Evolutionary conservation across 37 sponge, comb jelly and placozoan genomes (phyloP), one percentile per base, ranked within the genome.

Genomic region (Ianthella basta): DNA sequence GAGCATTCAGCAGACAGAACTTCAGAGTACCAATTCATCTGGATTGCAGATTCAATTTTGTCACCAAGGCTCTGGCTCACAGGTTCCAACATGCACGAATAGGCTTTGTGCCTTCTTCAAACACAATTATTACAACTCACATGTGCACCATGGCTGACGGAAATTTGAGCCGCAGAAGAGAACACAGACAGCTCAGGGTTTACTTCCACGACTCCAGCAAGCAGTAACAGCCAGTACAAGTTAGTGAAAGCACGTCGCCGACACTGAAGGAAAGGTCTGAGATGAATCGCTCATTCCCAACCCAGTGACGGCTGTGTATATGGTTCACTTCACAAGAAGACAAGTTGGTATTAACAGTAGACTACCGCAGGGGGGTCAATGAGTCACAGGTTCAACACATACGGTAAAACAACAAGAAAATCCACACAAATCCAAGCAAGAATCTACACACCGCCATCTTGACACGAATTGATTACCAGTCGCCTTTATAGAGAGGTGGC

Each of bases 1-100:
- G 37, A 24, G 78, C 53, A 75, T 75, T 75, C n/a, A 75, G 78
- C 23, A 30, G 37, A 18, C 44, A 41, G 37, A 50, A 75, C 37
- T 75, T 75, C 53, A 75, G 50, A 4, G 64, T 29, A 3, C 27
- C 8, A 29, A 24, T 29, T 24, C 4, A 5, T 4, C 27, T 6
- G 29, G 65, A 29, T 63, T 63, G 24, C 8, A 63, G 65, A 10
- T 4, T 29, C 24, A 2, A 63, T 10, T 3, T 6, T 63, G 27
- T 29, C 24, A 24, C 3, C 29, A 24, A 63, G 8, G 8, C 50
- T n/a, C 50, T 3, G 50, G 50, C 50, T 44, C 50, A n/a, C n/a
- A n/a, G n/a, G n/a, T n/a, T n/a, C n/a, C n/a, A n/a, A n/a, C 50
- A 8, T 8, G 50, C 50, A 8, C 8, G 50, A 3, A 44, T 8